phyloP scores from a whole-genome alignment of 2,797 vertebrate genomes.

The Eurystomus glaucurus region DNA sequence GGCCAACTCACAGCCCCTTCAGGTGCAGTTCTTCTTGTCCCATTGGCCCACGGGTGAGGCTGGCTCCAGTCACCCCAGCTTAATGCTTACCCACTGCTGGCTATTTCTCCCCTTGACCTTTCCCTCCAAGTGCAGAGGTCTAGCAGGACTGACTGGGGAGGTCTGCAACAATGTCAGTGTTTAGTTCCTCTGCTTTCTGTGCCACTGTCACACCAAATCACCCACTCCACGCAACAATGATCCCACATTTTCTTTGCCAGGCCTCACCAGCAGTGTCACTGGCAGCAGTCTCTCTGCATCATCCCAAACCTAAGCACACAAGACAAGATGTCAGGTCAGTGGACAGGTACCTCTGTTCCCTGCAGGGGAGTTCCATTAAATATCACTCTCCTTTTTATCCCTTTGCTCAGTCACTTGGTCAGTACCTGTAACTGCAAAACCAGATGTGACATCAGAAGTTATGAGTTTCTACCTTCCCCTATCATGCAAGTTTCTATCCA shows the following conservation, averaged over 20 bases:
- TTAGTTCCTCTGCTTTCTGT: neutral
- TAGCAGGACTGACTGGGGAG: neutral
- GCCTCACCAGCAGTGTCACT: neutral
- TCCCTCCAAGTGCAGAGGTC: neutral
- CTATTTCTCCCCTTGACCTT: neutral
- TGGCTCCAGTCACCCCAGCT: neutral
- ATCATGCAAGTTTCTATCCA: neutral
- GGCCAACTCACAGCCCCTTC: neutral
- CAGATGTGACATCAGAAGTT: neutral
- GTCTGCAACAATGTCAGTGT: neutral
- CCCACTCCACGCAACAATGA: neutral
- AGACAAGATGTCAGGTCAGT: neutral
- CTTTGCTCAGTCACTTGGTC: neutral
- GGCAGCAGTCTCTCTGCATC: neutral
- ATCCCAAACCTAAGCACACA: neutral
- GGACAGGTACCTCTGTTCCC: neutral
- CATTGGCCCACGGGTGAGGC: rapidly evolving
- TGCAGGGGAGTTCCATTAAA: neutral
- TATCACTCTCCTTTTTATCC: rapidly evolving
- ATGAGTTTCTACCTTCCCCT: neutral
- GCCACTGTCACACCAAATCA: neutral
- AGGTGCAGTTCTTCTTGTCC: neutral
- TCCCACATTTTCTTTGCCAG: neutral
- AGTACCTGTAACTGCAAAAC: neutral
- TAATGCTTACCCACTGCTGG: neutral